These are phyloP conservation scores for Pseudopodoces humilis DNA, from an alignment of 2,113 vertebrate genomes.

Conservation along the genomic window DNA sequence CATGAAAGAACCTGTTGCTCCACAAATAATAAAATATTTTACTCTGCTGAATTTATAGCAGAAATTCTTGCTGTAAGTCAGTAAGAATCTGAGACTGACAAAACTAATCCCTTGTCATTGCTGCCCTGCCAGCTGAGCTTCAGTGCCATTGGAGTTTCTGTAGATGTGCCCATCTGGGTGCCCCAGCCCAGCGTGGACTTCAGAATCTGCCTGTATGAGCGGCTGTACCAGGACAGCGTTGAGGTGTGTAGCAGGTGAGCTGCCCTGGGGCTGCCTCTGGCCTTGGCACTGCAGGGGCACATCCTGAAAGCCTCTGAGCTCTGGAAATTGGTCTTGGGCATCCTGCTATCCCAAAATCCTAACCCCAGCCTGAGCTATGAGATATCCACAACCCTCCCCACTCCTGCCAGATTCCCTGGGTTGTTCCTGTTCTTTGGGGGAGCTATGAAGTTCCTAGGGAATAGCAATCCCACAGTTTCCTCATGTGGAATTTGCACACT, in stretches of 20 bases:
- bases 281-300: neutral
- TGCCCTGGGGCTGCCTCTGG: neutral
- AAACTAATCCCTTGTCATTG: neutral
- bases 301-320: neutral
- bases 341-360: neutral
- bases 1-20: neutral
- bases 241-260: conserved; percentile 82
- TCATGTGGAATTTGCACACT: neutral
- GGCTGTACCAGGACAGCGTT: conserved; percentile 84
- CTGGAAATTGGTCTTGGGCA: neutral
- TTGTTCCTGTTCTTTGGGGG: neutral
- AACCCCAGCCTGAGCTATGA: rapidly evolving
- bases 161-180: conserved; percentile 84
- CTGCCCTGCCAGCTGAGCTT: conserved; percentile 56
- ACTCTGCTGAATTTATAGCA: neutral
- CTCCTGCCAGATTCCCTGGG: neutral
- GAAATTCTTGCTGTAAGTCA: neutral
- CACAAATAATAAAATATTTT: neutral
- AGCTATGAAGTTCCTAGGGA: neutral
- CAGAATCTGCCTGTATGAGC: conserved; percentile 88
- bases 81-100: neutral
- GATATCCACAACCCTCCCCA: neutral
- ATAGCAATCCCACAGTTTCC: neutral
- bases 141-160: conserved; percentile 68
- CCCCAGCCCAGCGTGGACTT: conserved; percentile 80